Evolutionary conservation across 2,113 vertebrate genomes (phyloP).

Genomic region (Sebastes schlegelii): DNA sequence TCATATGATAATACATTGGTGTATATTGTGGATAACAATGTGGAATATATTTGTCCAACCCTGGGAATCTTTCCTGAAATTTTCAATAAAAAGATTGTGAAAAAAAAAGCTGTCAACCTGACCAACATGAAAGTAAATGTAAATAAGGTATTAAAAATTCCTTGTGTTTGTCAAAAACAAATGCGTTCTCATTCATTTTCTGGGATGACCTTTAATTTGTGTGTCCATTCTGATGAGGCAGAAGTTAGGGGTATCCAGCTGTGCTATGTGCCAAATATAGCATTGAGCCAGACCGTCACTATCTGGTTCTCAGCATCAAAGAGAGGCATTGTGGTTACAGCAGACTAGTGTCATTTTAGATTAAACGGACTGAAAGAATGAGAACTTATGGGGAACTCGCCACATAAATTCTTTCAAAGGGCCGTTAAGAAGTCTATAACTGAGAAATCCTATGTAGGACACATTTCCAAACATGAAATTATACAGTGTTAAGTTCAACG

Average conservation of each 20-base stretch:
- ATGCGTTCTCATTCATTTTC: neutral
- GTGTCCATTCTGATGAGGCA: conserved; percentile 26
- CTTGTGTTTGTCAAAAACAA: neutral
- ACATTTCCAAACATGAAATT: neutral
- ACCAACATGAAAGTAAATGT: neutral
- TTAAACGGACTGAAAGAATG: conserved; percentile 36
- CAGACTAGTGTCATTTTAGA: conserved; percentile 41
- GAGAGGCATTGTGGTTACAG: conserved; percentile 17
- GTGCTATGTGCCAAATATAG: conserved; percentile 47
- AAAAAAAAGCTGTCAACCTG: neutral
- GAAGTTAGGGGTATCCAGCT: conserved; percentile 22
- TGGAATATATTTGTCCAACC: neutral
- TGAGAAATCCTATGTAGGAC: neutral
- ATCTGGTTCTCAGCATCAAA: conserved; percentile 32
- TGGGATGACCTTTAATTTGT: conserved; percentile 9
- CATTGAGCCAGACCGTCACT: conserved; percentile 24
- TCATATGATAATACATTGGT: too few relatives aligned
- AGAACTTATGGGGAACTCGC: neutral
- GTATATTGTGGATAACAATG: too few relatives aligned
- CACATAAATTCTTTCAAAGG: conserved; percentile 14
- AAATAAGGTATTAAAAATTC: neutral
- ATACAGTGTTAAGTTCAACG: neutral
- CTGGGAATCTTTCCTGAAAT: neutral
- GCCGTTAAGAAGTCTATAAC: neutral
- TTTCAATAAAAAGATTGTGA: neutral